phyloP scores from a whole-genome alignment of 2,888 invertebrate species.

The Epinotia demarniana region DNA sequence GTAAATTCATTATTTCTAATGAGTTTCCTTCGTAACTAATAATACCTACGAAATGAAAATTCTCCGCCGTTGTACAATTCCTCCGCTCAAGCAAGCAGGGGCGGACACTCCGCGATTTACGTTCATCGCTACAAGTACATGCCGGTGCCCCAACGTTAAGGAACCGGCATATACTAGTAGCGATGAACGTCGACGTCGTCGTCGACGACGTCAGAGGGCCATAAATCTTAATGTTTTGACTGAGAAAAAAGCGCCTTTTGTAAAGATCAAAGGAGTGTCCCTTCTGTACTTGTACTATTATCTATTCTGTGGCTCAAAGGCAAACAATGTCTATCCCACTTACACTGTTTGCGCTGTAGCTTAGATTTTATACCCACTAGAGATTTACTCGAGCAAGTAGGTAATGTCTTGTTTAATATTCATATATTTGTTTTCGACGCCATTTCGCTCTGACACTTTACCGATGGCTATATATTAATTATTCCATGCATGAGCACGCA shows the following conservation, averaged over 20 bases:
- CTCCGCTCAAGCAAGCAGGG: background rate
- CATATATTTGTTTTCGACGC: slow-evolving; percentile 78
- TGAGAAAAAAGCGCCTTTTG: no score
- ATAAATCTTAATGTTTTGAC: no score
- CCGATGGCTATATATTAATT: slow-evolving; percentile 73
- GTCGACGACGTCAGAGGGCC: no score
- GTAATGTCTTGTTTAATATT: slow-evolving; percentile 73
- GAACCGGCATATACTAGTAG: no score
- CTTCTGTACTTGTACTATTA: no score
- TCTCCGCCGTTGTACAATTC: slow-evolving; percentile 3
- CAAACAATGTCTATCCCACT: background rate
- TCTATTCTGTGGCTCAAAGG: no score
- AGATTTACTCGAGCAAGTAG: slow-evolving; percentile 58
- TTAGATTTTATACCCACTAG: slow-evolving; percentile 27
- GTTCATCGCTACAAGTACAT: no score
- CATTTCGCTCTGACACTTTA: slow-evolving; percentile 70
- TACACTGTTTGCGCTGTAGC: slow-evolving; percentile 12
- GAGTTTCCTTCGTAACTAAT: background rate
- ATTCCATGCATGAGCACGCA: slow-evolving; percentile 68
- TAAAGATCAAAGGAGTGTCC: no score
- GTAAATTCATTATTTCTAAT: background rate
- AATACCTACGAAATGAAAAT: background rate
- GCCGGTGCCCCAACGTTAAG: no score
- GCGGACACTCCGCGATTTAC: no score
- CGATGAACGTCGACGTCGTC: no score